These are phyloP conservation scores for Uloborus diversus DNA, from an alignment of 1,140 invertebrate genomes.

Conservation along the genomic window DNA sequence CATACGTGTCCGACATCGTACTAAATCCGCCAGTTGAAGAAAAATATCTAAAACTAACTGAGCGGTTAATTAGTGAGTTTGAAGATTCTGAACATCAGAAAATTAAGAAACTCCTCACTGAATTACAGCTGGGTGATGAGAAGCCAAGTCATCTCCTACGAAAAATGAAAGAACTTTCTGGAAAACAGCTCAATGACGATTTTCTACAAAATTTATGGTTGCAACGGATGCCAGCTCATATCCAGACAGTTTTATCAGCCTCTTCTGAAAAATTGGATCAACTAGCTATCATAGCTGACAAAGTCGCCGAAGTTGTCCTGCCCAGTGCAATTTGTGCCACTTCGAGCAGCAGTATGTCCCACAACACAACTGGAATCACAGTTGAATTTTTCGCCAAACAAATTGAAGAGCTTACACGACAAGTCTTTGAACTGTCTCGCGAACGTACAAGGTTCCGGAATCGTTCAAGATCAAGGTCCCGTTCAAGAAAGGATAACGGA, in stretches of 20 bases:
- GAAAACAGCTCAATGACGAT: not conserved
- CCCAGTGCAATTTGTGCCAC: not conserved
- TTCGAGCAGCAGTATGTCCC: not conserved
- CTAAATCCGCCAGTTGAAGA: not conserved
- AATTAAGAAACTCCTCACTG: slow-evolving; percentile 12
- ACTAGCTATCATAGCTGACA: slow-evolving; percentile 12
- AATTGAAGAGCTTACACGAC: not conserved
- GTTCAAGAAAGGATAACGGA: no score
- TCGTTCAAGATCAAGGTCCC: no score
- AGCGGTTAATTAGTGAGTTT: not conserved
- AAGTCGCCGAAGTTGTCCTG: not conserved
- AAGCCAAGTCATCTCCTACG: slow-evolving; percentile 11
- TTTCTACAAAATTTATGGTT: slow-evolving; percentile 15
- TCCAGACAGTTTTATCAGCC: not conserved
- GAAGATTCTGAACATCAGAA: not conserved
- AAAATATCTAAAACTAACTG: not conserved
- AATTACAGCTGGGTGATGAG: slow-evolving; percentile 11
- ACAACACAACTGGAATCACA: not conserved
- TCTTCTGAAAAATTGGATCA: not conserved
- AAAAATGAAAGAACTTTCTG: not conserved
- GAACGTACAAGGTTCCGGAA: not conserved
- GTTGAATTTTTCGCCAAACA: not conserved
- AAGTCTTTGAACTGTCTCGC: slow-evolving; percentile 12
- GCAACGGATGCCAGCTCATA: not conserved
- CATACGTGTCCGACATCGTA: not conserved